Percentiles rank a stretch among this genome's conserved stretches.
Conservation (phyloP, 2,113 vertebrate genomes). For the Pomatostomus ruficeps region DNA sequence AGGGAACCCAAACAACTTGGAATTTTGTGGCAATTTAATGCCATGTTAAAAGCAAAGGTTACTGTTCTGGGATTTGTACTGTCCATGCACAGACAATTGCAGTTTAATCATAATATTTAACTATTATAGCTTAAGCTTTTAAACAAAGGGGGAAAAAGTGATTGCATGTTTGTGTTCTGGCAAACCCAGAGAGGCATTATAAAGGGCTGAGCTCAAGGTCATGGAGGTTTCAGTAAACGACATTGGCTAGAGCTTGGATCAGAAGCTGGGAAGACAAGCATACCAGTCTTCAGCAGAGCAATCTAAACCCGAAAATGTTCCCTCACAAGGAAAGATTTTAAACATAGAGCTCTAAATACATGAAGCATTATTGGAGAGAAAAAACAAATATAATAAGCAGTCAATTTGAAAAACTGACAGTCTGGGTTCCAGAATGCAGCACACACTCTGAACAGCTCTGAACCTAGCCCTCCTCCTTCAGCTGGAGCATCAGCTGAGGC, state of each 20-base stretch:
- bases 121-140: neutral
- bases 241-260: neutral
- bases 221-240: neutral
- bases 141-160: neutral
- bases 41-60: neutral
- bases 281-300: neutral
- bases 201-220: neutral
- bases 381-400: neutral
- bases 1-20: neutral
- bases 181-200: neutral
- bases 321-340: neutral
- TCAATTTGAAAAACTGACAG: neutral
- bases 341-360: neutral
- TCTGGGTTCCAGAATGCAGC: neutral
- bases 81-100: neutral
- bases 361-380: neutral
- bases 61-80: neutral
- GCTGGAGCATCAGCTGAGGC: fast-evolving
- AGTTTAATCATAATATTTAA: neutral
- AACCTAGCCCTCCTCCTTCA: neutral
- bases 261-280: neutral
- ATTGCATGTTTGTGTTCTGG: neutral
- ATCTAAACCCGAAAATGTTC: neutral
- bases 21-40: neutral
- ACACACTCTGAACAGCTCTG: neutral